Evolutionary conservation across 2,113 vertebrate genomes (phyloP), one percentile per base, ranked within the genome.

Genomic region (Ivindomyrus marchei): DNA sequence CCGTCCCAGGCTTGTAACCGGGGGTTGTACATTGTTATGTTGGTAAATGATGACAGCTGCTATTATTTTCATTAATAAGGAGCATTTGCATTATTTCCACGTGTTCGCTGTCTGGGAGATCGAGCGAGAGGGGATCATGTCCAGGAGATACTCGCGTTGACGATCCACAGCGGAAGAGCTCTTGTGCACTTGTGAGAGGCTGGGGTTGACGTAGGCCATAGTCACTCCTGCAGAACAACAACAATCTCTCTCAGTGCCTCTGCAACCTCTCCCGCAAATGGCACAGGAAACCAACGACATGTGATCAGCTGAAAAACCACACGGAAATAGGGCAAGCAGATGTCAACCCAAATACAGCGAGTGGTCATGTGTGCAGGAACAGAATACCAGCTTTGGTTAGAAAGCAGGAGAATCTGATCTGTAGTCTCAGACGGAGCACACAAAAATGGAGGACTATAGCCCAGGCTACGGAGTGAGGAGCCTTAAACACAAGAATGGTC

Each of bases 101-200:
- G 97, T 94, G 92, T 96, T 97, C 94, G 98, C 96, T 0, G 98
- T 97, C 92, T 99, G 98, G 94, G 97, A 97, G 95, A 99, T 97
- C 90, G 98, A 97, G 91, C 98, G 97, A 21, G 98, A 98, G 19
- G 98, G 98, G 93, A 99, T 98, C 98, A 99, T 99, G 95, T 99
- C 98, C 93, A 99, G 97, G 91, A 99, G 98, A 93, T 99, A 99
- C 91, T 99, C 98, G 62, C 98, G 97, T 94, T 99, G 98, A 93
- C 98, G 98, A 80, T 99, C 98, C 87, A 98, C 97, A 8, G 98
- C 96, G 31, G 98, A 96, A 0, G 95, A 95, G 0, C 95, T 96
- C 94, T 98, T 99, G 94, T 99, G 98, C 93, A 97, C 97, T 31
- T 70, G 62, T 10, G 98, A 94, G 93, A 99, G 92, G 89, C 97